A percentile compares a stretch with the other conserved stretches of the same genome.
Evolutionary conservation across 2,888 invertebrate species (phyloP).

Genomic region (Euzophera pinguis): DNA sequence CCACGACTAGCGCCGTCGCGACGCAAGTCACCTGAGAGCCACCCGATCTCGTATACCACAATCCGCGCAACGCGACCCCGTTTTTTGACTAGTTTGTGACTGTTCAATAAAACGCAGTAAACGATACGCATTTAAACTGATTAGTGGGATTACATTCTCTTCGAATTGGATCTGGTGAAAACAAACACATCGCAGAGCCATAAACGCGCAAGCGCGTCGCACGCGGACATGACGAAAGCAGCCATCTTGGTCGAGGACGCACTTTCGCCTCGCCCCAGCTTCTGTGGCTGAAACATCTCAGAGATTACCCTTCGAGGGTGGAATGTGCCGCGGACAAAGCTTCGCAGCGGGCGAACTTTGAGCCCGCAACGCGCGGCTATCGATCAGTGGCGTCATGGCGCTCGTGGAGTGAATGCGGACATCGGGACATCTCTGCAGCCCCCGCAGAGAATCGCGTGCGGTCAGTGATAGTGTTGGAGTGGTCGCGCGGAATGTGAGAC

Average conservation of each 20-base stretch:
- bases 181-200: constrained; percentile 67
- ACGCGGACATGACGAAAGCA: constrained; percentile 70
- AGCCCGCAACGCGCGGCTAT: constrained; percentile 72
- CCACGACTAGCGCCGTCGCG: constrained; percentile 40
- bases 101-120: constrained; percentile 35
- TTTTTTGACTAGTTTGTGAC: constrained; percentile 41
- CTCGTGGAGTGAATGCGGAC: constrained; percentile 76
- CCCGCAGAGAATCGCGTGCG: constrained; percentile 53
- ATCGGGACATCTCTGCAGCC: constrained; percentile 65
- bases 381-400: constrained; percentile 73
- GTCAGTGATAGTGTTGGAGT: constrained; percentile 62
- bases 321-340: constrained; percentile 58
- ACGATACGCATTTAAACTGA: constrained; percentile 24
- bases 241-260: constrained; percentile 76
- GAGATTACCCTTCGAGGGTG: constrained; percentile 37
- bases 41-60: constrained; percentile 31
- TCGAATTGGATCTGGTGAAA: constrained; percentile 55
- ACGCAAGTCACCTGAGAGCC: constrained; percentile 53
- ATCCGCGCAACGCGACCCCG: constrained; percentile 42
- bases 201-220: constrained; percentile 71
- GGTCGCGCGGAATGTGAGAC: constrained; percentile 72
- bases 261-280: constrained; percentile 76
- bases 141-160: constrained; percentile 36
- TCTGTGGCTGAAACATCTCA: constrained; percentile 54
- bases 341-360: constrained; percentile 61